These are phyloP conservation scores for Andrena bucephala DNA, from an alignment of 2,888 invertebrate genomes.

Conservation along the genomic window DNA sequence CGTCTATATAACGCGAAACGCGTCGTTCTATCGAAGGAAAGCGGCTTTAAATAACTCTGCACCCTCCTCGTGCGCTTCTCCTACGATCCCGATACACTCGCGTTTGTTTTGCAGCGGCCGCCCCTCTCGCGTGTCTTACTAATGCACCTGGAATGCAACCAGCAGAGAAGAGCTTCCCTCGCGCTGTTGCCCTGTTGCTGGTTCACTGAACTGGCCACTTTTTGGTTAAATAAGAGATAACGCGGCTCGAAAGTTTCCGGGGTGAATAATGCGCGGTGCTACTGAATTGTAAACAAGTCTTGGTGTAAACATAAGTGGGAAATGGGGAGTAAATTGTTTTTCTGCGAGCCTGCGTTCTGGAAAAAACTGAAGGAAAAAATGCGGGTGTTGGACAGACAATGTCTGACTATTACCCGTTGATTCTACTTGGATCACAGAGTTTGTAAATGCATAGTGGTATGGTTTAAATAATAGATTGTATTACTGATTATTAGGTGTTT, in stretches of 20 bases:
- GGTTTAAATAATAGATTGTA: too few species aligned
- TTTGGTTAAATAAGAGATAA: not conserved
- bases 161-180: conserved; percentile 6
- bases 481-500: too few species aligned
- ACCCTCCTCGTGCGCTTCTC: not conserved
- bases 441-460: too few species aligned
- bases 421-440: too few species aligned
- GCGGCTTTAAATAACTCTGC: conserved; percentile 60
- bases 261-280: too few species aligned
- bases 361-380: too few species aligned
- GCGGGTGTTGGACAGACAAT: too few species aligned
- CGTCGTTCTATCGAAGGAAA: conserved; percentile 58
- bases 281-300: too few species aligned
- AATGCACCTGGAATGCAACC: conserved; percentile 34
- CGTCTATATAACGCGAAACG: conserved; percentile 30
- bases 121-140: conserved; percentile 20
- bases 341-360: too few species aligned
- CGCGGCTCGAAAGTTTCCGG: not conserved
- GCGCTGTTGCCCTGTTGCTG: not conserved
- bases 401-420: too few species aligned
- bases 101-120: conserved; percentile 31
- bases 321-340: too few species aligned
- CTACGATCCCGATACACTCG: conserved; percentile 42
- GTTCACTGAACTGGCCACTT: not conserved
- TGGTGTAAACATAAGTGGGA: too few species aligned